phyloP scores from a whole-genome alignment of 2,888 invertebrate genomes.

The Dendrolimus houi region DNA sequence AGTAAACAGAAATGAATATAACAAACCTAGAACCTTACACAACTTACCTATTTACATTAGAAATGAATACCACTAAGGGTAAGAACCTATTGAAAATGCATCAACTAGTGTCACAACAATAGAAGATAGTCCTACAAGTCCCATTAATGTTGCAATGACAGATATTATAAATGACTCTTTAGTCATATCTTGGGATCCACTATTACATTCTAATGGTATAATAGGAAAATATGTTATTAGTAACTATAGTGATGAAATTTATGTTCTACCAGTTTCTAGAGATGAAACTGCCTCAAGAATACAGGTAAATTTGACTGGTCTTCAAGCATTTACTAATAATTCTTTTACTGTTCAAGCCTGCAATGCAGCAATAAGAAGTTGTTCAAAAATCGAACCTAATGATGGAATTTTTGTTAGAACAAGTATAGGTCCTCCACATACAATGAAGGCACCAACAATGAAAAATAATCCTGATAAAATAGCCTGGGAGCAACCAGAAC shows the following conservation, averaged over 20 bases:
- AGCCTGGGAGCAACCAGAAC: constrained; percentile 68
- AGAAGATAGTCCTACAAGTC: constrained; percentile 79
- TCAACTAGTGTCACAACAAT: constrained; percentile 80
- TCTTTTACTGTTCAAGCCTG: constrained; percentile 83
- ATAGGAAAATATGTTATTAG: constrained; percentile 80
- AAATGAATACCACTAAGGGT: constrained; percentile 71
- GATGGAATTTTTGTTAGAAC: constrained; percentile 73
- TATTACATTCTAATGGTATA: constrained; percentile 83
- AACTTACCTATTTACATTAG: constrained; percentile 82
- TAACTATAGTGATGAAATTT: constrained; percentile 50
- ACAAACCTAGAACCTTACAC: constrained; percentile 82
- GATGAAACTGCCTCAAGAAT: constrained; percentile 33
- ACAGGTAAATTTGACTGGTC: constrained; percentile 35
- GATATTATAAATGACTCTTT: constrained; percentile 80
- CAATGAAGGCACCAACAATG: constrained; percentile 40
- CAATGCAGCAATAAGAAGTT: constrained; percentile 74
- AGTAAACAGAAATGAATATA: constrained; percentile 74
- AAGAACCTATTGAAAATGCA: constrained; percentile 61
- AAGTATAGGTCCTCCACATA: constrained; percentile 77
- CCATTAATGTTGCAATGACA: constrained; percentile 75
- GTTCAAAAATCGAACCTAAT: constrained; percentile 73
- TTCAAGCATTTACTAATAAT: constrained; percentile 81
- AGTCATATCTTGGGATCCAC: constrained; percentile 81
- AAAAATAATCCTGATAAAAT: constrained; percentile 41
- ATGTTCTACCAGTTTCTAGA: constrained; percentile 32